A percentile compares a stretch with the other conserved stretches of the same genome.
phyloP scores from a whole-genome alignment of 2,888 invertebrate genomes.

The Idaea straminata region DNA sequence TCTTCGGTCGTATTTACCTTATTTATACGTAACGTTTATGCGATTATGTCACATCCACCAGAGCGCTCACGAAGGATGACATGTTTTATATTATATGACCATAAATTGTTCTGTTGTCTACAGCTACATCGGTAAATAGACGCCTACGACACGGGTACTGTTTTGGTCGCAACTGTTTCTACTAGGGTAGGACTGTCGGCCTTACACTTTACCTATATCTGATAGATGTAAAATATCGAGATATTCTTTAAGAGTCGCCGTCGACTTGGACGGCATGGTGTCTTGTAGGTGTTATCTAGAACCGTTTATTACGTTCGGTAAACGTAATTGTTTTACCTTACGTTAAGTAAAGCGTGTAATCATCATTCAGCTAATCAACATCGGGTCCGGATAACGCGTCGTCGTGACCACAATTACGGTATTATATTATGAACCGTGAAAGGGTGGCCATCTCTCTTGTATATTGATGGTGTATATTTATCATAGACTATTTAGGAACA shows the following conservation, averaged over 20 bases:
- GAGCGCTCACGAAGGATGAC: background rate
- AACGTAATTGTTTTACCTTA: too few species aligned
- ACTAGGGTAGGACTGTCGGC: background rate
- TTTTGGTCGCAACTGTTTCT: background rate
- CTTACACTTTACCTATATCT: too few species aligned
- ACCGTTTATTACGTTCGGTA: background rate
- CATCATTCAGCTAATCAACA: slow-evolving; percentile 36
- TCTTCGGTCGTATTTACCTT: slow-evolving; percentile 24
- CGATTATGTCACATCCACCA: background rate
- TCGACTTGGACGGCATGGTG: background rate
- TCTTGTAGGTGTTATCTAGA: too few species aligned
- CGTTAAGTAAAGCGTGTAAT: slow-evolving; percentile 28
- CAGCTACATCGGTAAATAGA: background rate
- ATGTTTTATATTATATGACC: background rate
- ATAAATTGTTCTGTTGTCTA: background rate
- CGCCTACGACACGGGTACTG: background rate
- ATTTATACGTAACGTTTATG: background rate
- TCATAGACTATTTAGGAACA: slow-evolving; percentile 73
- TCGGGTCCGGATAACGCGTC: slow-evolving; percentile 37
- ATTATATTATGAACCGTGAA: slow-evolving; percentile 48
- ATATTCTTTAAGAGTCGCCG: background rate
- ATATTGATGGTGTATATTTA: slow-evolving; percentile 73
- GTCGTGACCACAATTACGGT: slow-evolving; percentile 60
- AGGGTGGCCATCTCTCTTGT: slow-evolving; percentile 51
- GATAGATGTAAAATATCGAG: background rate